Base-by-base conservation (phyloP, 2,113 vertebrate species). In the Tetrax tetrax region DNA sequence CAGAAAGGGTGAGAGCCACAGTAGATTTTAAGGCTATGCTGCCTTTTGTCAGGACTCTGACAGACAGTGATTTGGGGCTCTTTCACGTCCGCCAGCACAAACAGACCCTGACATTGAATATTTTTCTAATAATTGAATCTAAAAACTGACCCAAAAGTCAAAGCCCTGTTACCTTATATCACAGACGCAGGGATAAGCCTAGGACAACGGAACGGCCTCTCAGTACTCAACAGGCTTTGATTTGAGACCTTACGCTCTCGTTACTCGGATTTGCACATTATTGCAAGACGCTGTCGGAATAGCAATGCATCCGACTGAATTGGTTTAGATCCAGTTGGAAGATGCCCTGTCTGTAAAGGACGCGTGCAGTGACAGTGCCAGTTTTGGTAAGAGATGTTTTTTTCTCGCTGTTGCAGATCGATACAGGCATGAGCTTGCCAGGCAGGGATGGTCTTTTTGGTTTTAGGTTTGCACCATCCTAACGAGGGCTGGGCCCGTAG, bases 111-210 rank as follows among this genome's bases (percentile, higher is more conserved):
- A 37, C 16, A 28, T 4, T 10, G 37, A 76, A 54, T 53, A 14
- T 81, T 66, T 37, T 70, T 14, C 68, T 80, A n/a, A 72, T 15
- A 70, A 56, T 0, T 56, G 31, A 27, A 37, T 56, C 33, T n/a
- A 43, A 85, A 77, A 65, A 28, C 10, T 6, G 56, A 33, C 56
- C 56, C n/a, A 7, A 57, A 69, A 85, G 29, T 61, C 29, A 1
- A n/a, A 70, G 60, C 16, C 6, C 50, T 17, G 12, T 45, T 57
- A 38, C 78, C 45, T 57, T 7, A 0, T 20, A 14, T 12, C 35
- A 3, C 37, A 19, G 45, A 6, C 1, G 0, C 7, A 43, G 14
- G 41, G 29, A 14, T n/a, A 18, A 50, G 27, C 17, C 41, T 59
- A 37, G 66, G 45, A 54, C 59, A 64, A 24, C 24, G 13, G 63